Base-by-base conservation (phyloP, 2,113 vertebrate genomes). In the Paradoxurus hermaphroditus region DNA sequence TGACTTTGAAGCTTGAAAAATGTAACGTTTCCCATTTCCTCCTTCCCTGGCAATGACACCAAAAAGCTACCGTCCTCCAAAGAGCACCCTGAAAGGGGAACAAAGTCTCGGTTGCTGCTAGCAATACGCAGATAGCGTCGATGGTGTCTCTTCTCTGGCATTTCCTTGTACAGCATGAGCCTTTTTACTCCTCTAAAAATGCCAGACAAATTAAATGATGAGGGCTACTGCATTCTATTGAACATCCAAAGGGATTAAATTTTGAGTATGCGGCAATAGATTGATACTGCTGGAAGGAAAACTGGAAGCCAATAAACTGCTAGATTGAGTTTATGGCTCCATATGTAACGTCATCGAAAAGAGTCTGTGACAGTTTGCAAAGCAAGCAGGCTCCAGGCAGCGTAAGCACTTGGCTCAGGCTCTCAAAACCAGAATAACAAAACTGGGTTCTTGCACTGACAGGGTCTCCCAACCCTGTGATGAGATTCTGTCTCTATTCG, bases 151-250 rank as follows among this genome's bases (percentile, higher is more conserved):
- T 78, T 89, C 95, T 82, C 62, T 39, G 92, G 46, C 56, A 81
- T 92, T 25, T 23, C 13, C 83, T 95, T 95, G 51, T 89, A 97
- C 49, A 96, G 34, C 46, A 96, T 86, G 82, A 95, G 73, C 9
- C 92, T 96, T 96, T 82, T 70, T 46, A 59, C 34, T 91, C 23
- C 21, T 46, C 27, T 65, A 67, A 49, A 77, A 11, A 97, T 95
- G 27, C 51, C 93, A 96, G 86, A 95, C 36, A 98, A 96, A 97
- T 95, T 95, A 97, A 98, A 98, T 96, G 10, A 97, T 97, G 44
- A 96, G 88, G 96, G 49, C 25, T 85, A 95, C 53, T 90, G 34
- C 96, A 96, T 96, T 46, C 79, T 97, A 97, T 36, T 86, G 93
- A 97, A 92, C 39, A 98, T 82, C 65, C 88, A 94, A 96, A 92